These are phyloP conservation scores for Sorex maritimensis DNA, from an alignment of 2,797 vertebrate genomes.

Conservation along the genomic window DNA sequence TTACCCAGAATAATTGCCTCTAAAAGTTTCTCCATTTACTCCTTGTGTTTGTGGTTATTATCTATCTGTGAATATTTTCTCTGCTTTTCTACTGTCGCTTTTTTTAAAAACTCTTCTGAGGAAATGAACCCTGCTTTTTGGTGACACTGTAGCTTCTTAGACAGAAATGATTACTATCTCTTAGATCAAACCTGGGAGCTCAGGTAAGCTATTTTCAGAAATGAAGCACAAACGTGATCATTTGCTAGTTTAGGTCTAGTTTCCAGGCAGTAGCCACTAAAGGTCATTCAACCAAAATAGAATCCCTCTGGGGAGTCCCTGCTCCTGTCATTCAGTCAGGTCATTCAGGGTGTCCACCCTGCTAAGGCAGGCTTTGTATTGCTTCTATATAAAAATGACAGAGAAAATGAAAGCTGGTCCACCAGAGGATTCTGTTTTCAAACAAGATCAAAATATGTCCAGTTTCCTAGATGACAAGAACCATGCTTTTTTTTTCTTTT, in stretches of 20 bases:
- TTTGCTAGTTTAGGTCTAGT: conserved; percentile 63
- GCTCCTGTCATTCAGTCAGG: conserved; percentile 67
- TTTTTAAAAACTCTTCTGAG: conserved; percentile 48
- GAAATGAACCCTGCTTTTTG: conserved; percentile 64
- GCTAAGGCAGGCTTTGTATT: conserved; percentile 39
- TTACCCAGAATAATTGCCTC: conserved; percentile 39
- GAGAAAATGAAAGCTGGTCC: conserved; percentile 55
- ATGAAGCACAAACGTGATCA: conserved; percentile 67
- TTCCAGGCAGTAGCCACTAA: conserved; percentile 58
- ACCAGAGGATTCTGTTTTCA: conserved; percentile 60
- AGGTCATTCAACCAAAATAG: conserved; percentile 65
- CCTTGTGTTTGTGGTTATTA: background rate
- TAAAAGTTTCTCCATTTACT: conserved; percentile 10
- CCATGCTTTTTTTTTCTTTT: background rate
- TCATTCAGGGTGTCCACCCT: conserved; percentile 1
- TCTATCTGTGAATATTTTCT: background rate
- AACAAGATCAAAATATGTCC: conserved; percentile 26
- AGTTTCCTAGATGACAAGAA: conserved; percentile 35
- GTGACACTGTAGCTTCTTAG: conserved; percentile 58
- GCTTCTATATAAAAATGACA: conserved; percentile 56
- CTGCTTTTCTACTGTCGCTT: conserved; percentile 58
- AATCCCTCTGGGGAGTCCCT: conserved; percentile 62
- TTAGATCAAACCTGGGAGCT: conserved; percentile 71
- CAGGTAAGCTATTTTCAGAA: conserved; percentile 72
- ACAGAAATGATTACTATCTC: conserved; percentile 65